phyloP scores from a whole-genome alignment of 1,140 invertebrate species.

The Drosophila guanche region DNA sequence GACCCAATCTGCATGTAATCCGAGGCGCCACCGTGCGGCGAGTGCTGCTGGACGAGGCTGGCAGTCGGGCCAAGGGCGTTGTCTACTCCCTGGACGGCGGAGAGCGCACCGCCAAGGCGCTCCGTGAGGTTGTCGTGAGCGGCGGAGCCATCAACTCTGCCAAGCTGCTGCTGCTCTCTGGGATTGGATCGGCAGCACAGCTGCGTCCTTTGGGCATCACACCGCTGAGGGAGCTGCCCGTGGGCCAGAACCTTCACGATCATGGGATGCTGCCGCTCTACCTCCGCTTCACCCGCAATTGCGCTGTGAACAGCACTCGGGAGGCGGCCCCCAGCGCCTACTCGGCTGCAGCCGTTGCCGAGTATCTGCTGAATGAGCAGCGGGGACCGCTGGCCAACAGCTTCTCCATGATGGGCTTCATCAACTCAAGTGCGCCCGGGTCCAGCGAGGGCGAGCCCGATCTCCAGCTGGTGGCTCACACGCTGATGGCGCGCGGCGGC shows the following conservation, averaged over 20 bases:
- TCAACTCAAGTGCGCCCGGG: constrained; percentile 62
- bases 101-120: constrained; percentile 2
- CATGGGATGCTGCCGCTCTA: constrained; percentile 84
- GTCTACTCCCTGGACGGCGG: constrained; percentile 85
- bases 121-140: constrained; percentile 84
- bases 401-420: constrained; percentile 77
- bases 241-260: constrained; percentile 89
- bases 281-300: constrained; percentile 29
- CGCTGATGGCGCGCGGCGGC: constrained; percentile 73
- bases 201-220: constrained; percentile 83
- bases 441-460: constrained; percentile 58
- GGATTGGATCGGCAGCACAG: constrained; percentile 83
- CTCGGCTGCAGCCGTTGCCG: constrained; percentile 31
- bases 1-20: constrained; percentile 88
- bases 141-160: constrained; percentile 85
- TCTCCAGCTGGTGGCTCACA: constrained; percentile 68
- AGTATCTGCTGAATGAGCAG: constrained; percentile 49
- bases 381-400: constrained; percentile 44
- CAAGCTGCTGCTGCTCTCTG: constrained; percentile 86
- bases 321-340: neutral
- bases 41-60: constrained; percentile 87
- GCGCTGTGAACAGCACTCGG: constrained; percentile 34
- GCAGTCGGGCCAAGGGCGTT: constrained; percentile 88
- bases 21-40: constrained; percentile 85
- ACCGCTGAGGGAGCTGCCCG: constrained; percentile 85